A percentile compares a stretch with the other conserved stretches of the same genome.
Conservation (phyloP, 2,888 invertebrate species). For the Dicycla oo region DNA sequence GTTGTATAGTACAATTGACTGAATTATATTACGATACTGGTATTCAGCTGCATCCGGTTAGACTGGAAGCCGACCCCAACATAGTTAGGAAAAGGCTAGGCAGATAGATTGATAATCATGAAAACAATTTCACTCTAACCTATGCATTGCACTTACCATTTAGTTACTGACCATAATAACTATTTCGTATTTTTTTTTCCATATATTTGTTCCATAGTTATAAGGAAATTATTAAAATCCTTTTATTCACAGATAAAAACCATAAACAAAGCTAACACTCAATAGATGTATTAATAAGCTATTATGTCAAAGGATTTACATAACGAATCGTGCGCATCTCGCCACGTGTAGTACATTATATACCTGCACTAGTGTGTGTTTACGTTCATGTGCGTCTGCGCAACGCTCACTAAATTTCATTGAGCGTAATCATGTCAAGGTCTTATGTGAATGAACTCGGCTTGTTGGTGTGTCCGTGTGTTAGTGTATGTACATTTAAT, state of each 20-base stretch:
- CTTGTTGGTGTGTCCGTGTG: slow-evolving; percentile 59
- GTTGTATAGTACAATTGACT: too few species aligned
- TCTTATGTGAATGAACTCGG: slow-evolving; percentile 80
- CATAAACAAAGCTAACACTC: slow-evolving; percentile 20
- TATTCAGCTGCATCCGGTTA: too few species aligned
- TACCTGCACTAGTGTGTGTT: slow-evolving; percentile 20
- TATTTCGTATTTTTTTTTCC: too few species aligned
- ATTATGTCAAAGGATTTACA: slow-evolving; percentile 73
- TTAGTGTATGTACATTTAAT: slow-evolving; percentile 57
- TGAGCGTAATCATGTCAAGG: slow-evolving; percentile 80
- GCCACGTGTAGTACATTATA: slow-evolving; percentile 59
- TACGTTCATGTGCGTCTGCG: slow-evolving; percentile 44
- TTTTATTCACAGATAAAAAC: neutral
- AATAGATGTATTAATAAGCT: slow-evolving; percentile 47
- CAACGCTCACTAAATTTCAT: slow-evolving; percentile 75
- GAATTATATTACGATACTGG: too few species aligned
- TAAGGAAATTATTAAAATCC: neutral
- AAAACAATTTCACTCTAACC: too few species aligned
- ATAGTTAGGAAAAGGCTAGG: too few species aligned
- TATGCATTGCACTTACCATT: too few species aligned
- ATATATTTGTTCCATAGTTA: neutral
- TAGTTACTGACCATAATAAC: too few species aligned
- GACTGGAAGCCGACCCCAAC: too few species aligned
- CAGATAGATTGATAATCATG: too few species aligned
- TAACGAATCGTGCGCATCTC: slow-evolving; percentile 67